Evolutionary conservation across 2,113 vertebrate species (phyloP).

Genomic region (Procavia capensis): DNA sequence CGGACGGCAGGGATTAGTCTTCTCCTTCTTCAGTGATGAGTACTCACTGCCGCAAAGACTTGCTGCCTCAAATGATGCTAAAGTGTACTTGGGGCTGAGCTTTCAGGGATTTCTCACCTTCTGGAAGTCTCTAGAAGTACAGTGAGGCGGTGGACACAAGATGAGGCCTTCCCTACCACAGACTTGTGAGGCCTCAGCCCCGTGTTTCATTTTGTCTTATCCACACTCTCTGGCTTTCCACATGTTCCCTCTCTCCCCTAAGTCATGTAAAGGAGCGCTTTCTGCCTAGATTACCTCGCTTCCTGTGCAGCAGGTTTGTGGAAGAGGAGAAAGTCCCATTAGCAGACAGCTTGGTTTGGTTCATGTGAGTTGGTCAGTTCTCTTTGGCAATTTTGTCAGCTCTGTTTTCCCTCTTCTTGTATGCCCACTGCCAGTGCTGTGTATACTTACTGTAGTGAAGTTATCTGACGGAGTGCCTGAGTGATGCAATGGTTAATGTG

Average conservation of each 20-base stretch:
- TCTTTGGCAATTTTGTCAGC: neutral
- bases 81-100: neutral
- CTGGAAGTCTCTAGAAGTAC: neutral
- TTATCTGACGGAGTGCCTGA: neutral
- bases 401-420: neutral
- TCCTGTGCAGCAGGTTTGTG: neutral
- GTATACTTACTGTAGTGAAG: neutral
- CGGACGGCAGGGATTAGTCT: neutral
- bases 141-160: neutral
- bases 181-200: neutral
- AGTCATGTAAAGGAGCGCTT: neutral
- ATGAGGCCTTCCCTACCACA: accelerated
- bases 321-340: neutral
- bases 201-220: accelerated
- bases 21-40: neutral
- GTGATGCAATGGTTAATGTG: neutral
- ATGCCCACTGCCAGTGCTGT: neutral
- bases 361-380: accelerated
- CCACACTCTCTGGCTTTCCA: neutral
- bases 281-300: neutral
- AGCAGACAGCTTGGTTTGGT: neutral
- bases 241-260: neutral
- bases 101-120: neutral
- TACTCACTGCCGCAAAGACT: neutral
- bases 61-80: neutral